phyloP scores from a whole-genome alignment of 1,140 invertebrate species.

The Macrostomum lignano region DNA sequence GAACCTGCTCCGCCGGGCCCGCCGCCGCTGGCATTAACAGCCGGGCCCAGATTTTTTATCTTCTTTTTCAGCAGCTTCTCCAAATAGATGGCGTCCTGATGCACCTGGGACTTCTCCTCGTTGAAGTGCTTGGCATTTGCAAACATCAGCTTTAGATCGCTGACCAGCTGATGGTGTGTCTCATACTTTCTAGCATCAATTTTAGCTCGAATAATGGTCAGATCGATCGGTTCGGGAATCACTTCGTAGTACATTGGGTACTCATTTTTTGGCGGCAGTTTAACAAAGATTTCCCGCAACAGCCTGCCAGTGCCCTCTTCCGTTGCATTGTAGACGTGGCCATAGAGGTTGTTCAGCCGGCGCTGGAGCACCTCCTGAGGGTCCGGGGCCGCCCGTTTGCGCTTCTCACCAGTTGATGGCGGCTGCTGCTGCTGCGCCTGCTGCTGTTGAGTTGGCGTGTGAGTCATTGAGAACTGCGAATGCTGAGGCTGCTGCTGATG shows the following conservation, averaged over 20 bases:
- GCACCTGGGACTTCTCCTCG: constrained; percentile 71
- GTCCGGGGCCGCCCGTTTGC: too few species aligned
- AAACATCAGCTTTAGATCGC: constrained; percentile 60
- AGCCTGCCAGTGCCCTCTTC: too few species aligned
- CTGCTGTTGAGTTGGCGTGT: too few species aligned
- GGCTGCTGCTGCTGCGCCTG: too few species aligned
- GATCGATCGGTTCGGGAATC: constrained; percentile 69
- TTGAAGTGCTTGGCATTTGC: constrained; percentile 77
- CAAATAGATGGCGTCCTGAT: constrained; percentile 61
- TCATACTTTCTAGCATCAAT: constrained; percentile 40
- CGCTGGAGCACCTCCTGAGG: too few species aligned
- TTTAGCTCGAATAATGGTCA: constrained; percentile 65
- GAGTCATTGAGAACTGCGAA: too few species aligned
- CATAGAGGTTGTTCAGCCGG: too few species aligned
- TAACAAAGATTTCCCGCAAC: constrained; percentile 72
- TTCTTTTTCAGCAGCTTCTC: constrained; percentile 56
- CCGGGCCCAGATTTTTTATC: constrained; percentile 36
- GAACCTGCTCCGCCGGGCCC: too few species aligned
- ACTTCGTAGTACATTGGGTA: constrained; percentile 86
- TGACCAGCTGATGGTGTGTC: constrained; percentile 36
- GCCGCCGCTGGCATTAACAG: too few species aligned
- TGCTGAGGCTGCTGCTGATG: too few species aligned
- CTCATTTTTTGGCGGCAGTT: constrained; percentile 70
- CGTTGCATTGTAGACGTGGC: too few species aligned
- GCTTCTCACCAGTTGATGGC: too few species aligned